A percentile compares a stretch with the other conserved stretches of the same genome.
Evolutionary conservation across 2,113 vertebrate genomes (phyloP).

Genomic region (Polypterus bichir): DNA sequence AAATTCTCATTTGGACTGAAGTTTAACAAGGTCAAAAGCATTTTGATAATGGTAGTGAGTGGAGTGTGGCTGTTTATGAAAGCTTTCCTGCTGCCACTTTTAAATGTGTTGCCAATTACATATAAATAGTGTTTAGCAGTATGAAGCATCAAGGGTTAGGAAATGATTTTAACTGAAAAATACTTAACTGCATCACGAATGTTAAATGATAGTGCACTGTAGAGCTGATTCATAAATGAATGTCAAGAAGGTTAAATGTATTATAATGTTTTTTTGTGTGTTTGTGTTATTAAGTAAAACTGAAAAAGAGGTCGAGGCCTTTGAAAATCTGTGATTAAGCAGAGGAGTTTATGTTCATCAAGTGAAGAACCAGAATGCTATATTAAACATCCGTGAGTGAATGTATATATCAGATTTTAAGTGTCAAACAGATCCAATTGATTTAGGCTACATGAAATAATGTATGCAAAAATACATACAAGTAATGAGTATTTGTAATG

Average conservation of each 20-base stretch:
- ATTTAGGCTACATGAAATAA: background rate
- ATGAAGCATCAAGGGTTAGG: background rate
- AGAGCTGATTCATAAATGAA: background rate
- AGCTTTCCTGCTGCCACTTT: background rate
- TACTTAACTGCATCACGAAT: background rate
- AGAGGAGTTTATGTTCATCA: background rate
- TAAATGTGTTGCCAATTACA: background rate
- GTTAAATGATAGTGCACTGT: background rate
- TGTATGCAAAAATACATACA: no score
- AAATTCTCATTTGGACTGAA: no score
- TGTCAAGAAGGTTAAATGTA: background rate
- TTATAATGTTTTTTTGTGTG: background rate
- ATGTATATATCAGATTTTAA: background rate
- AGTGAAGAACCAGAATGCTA: background rate
- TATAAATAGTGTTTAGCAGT: background rate
- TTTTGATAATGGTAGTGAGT: background rate
- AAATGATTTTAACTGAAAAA: background rate
- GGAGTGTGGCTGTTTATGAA: background rate
- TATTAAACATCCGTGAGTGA: background rate
- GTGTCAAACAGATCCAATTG: constrained; percentile 6
- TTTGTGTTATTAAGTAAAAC: background rate
- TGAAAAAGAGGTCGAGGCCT: background rate
- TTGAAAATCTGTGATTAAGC: background rate
- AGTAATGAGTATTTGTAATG: no score
- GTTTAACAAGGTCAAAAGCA: no score